Evolutionary conservation across 1,140 invertebrate genomes (phyloP).

Genomic region (Ips typographus): DNA sequence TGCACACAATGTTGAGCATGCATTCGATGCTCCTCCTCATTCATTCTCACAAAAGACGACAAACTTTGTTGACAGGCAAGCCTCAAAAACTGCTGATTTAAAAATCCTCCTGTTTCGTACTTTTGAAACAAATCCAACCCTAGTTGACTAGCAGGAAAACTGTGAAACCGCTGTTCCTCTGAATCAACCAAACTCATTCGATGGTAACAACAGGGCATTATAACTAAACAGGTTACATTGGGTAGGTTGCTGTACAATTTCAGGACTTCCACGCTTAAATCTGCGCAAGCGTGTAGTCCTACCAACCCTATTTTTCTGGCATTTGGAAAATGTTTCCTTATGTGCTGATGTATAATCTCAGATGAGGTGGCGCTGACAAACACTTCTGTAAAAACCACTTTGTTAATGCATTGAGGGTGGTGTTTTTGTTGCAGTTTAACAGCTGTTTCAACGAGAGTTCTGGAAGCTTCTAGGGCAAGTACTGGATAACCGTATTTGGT

Average conservation of each 20-base stretch:
- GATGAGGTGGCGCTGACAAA: slow-evolving; percentile 57
- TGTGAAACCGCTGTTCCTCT: slow-evolving; percentile 54
- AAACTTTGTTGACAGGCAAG: slow-evolving; percentile 63
- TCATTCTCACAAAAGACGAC: slow-evolving; percentile 53
- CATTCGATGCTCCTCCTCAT: slow-evolving; percentile 51
- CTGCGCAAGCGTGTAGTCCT: slow-evolving; percentile 82
- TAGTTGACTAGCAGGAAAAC: slow-evolving; percentile 64
- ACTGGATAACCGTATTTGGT: slow-evolving; percentile 65
- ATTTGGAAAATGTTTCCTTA: slow-evolving; percentile 49
- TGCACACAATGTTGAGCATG: slow-evolving; percentile 61
- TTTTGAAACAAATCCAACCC: slow-evolving; percentile 51
- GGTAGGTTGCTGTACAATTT: slow-evolving; percentile 68
- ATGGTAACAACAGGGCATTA: slow-evolving; percentile 88
- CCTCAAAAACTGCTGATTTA: slow-evolving; percentile 65
- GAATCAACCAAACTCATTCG: slow-evolving; percentile 36
- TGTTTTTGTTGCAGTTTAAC: slow-evolving; percentile 61
- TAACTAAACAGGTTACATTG: slow-evolving; percentile 60
- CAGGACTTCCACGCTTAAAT: slow-evolving; percentile 73
- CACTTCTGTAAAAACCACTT: slow-evolving; percentile 61
- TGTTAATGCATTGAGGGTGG: slow-evolving; percentile 54
- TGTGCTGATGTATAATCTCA: slow-evolving; percentile 52
- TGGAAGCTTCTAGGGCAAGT: slow-evolving; percentile 71
- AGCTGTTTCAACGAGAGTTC: slow-evolving; percentile 64
- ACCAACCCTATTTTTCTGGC: slow-evolving; percentile 56
- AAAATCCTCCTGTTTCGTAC: slow-evolving; percentile 50